phyloP scores from a whole-genome alignment of 2,797 vertebrate species.

The Manis crassicaudata region DNA sequence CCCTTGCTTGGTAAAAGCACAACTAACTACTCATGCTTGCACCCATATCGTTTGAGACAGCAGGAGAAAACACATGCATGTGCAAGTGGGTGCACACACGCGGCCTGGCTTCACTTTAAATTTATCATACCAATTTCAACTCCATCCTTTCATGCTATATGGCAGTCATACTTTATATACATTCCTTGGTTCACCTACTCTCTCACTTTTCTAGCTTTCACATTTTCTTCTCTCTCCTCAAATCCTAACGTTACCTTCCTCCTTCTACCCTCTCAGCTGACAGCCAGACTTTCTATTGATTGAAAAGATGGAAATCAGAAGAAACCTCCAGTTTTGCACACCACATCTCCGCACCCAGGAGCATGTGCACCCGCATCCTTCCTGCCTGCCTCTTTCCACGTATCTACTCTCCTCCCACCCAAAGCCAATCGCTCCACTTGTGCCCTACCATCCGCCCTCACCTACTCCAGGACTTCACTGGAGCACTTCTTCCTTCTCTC shows the following conservation, averaged over 20 bases:
- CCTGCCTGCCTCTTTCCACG: not conserved
- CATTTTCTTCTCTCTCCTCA: not conserved
- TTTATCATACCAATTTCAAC: not conserved
- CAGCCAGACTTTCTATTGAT: not conserved
- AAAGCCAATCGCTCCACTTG: not conserved
- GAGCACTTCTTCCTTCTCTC: not conserved
- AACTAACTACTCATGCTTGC: not conserved
- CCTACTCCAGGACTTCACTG: not conserved
- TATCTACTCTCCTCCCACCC: not conserved
- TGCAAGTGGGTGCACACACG: too few species aligned
- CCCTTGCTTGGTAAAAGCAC: not conserved
- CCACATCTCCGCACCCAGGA: not conserved
- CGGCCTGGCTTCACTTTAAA: not conserved
- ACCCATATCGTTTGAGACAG: not conserved
- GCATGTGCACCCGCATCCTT: not conserved
- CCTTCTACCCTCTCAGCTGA: not conserved
- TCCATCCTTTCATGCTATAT: not conserved
- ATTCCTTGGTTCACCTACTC: not conserved
- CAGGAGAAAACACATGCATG: not conserved
- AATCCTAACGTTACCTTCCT: not conserved
- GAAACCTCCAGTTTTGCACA: not conserved
- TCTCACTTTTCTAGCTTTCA: not conserved
- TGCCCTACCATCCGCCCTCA: not conserved
- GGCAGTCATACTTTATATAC: not conserved
- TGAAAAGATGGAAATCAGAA: not conserved